phyloP scores from a whole-genome alignment of 2,113 vertebrate genomes.

The Delphinus delphis region DNA sequence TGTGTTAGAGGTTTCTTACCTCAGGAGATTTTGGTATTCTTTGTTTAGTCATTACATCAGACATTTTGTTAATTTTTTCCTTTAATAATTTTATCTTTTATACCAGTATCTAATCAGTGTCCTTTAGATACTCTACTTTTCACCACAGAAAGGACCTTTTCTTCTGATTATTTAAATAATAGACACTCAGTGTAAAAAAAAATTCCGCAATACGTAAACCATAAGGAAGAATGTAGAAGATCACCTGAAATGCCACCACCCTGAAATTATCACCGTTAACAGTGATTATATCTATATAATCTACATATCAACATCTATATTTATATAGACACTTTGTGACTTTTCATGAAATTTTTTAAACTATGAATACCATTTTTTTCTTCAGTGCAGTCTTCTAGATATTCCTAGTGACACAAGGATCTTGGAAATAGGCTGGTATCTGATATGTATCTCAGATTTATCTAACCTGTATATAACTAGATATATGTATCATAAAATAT shows the following conservation, averaged over 20 bases:
- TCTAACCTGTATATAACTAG: not conserved
- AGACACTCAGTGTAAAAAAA: not conserved
- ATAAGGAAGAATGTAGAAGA: not conserved
- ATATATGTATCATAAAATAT: constrained; percentile 22
- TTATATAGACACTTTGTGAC: not conserved
- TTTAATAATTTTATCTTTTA: not conserved
- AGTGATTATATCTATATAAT: not conserved
- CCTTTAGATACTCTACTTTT: constrained; percentile 10
- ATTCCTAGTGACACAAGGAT: constrained; percentile 6
- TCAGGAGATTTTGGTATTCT: not conserved
- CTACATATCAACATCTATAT: not conserved
- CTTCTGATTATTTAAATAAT: not conserved
- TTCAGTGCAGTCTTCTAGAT: not conserved
- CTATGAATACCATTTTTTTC: not conserved
- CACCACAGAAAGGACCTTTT: not conserved
- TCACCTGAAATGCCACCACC: not conserved
- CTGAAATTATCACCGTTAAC: not conserved
- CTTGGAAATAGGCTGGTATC: not conserved
- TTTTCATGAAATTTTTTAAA: constrained; percentile 33
- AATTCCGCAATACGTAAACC: not conserved
- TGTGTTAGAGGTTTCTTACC: not conserved
- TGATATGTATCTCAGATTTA: constrained; percentile 31
- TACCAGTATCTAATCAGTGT: not conserved
- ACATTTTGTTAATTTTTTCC: not conserved
- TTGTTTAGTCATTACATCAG: not conserved